A percentile compares a stretch with the other conserved stretches of the same genome.
Conservation (phyloP, 2,888 invertebrate genomes). For the Sinhomidia bicolor region DNA sequence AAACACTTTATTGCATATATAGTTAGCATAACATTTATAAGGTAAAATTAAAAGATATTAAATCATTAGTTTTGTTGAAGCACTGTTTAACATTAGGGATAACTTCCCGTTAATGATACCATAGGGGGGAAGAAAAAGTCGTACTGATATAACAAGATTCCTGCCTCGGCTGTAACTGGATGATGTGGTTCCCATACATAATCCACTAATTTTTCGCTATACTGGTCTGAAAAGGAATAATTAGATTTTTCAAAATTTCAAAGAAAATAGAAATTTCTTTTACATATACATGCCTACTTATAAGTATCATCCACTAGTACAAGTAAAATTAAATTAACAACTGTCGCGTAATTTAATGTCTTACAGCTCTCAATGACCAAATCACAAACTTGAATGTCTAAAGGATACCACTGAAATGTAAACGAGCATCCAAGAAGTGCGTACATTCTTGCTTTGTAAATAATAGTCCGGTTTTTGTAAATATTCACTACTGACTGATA, state of each 20-base stretch:
- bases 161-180: neutral
- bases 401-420: conserved; percentile 93
- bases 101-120: no score
- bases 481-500: conserved; percentile 91
- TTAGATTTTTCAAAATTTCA: neutral
- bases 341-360: no score
- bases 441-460: conserved; percentile 91
- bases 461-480: conserved; percentile 90
- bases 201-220: neutral
- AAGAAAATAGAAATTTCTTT: neutral
- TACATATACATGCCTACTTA: no score
- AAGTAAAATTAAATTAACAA: neutral
- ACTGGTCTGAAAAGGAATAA: conserved; percentile 31
- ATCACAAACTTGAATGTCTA: conserved; percentile 93
- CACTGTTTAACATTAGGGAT: no score
- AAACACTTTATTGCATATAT: no score
- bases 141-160: conserved; percentile 66
- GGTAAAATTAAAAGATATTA: no score
- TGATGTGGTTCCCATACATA: conserved; percentile 46
- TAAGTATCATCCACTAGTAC: no score
- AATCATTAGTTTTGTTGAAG: no score
- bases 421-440: conserved; percentile 93
- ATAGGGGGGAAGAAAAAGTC: conserved; percentile 52
- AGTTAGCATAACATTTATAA: no score
- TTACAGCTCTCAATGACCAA: conserved; percentile 93